Evolutionary conservation across 2,888 invertebrate species (phyloP), one percentile per base, ranked within the genome.

Genomic region (Dendrolimus pini): DNA sequence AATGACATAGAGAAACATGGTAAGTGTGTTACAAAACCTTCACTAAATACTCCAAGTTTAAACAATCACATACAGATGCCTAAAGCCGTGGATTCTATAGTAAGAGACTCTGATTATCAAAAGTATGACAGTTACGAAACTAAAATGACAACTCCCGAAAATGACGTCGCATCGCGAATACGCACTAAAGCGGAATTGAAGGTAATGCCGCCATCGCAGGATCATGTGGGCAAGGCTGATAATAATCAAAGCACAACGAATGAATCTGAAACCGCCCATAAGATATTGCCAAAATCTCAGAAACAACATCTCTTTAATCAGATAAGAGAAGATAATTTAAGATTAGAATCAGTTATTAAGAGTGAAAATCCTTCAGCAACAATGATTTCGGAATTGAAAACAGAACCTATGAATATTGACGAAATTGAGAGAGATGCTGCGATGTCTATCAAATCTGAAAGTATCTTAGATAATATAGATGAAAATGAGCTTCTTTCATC

Each of bases 111-210:
- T 41, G 92, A 92, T 65, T 83, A 81, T 63, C 78, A 78, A 60
- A 84, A 72, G 63, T 69, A 63, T 61, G 80, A 85, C 56, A 83
- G 70, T 59, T 63, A 65, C 54, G 85, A 89, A 56, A 55, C 70
- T 41, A 85, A 86, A 70, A 78, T 79, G 53, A 86, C 82, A 70
- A 83, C 85, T 53, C 85, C 87, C 30, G 91, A 91, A 77, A 85
- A 81, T 60, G 92, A 91, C 63, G 87, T 94, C 55, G 94, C 94
- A 53, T 94, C 95, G 10, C 92, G 96, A 73, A 96, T 97, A 72
- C 92, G 96, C 65, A 97, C 97, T 6, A 97, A 97, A 85, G 97
- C 96, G 1, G 97, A 97, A 83, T 85, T 96, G 53, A 97, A 97
- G 82, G 92, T 83, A 52, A 83, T 87, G 83, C 89, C 85, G 41